A percentile compares a stretch with the other conserved stretches of the same genome.
These are phyloP conservation scores for Drosophila ezoana DNA, from an alignment of 2,888 invertebrate genomes.

Conservation along the genomic window DNA sequence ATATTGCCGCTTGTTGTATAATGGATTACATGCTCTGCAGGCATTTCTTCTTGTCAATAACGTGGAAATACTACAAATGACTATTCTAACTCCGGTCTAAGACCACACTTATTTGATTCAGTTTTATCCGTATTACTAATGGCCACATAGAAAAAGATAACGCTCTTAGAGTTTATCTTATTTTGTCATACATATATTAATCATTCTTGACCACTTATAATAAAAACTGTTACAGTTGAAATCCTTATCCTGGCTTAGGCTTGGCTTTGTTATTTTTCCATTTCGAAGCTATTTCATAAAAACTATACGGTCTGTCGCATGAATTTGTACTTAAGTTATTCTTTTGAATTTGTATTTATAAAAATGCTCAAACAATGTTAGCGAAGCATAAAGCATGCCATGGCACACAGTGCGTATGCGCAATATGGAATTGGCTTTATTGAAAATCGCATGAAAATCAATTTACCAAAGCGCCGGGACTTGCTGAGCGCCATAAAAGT, in stretches of 20 bases:
- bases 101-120: too few species aligned
- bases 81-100: too few species aligned
- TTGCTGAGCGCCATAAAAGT: constrained; percentile 53
- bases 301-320: background rate
- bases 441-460: constrained; percentile 76
- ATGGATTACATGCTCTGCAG: too few species aligned
- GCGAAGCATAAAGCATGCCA: constrained; percentile 50
- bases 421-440: constrained; percentile 73
- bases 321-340: constrained; percentile 7
- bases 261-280: background rate
- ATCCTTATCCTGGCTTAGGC: background rate
- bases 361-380: constrained; percentile 26
- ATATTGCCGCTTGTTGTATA: too few species aligned
- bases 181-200: background rate
- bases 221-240: constrained; percentile 1
- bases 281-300: constrained; percentile 10
- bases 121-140: too few species aligned
- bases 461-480: constrained; percentile 59
- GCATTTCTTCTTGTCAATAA: too few species aligned
- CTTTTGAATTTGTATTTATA: constrained; percentile 22
- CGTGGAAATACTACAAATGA: too few species aligned
- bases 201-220: background rate
- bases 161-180: too few species aligned
- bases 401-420: constrained; percentile 60
- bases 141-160: too few species aligned